Percentiles rank a stretch among this genome's conserved stretches.
Evolutionary conservation across 2,888 invertebrate genomes (phyloP).

Genomic region (Deroplatys truncata): DNA sequence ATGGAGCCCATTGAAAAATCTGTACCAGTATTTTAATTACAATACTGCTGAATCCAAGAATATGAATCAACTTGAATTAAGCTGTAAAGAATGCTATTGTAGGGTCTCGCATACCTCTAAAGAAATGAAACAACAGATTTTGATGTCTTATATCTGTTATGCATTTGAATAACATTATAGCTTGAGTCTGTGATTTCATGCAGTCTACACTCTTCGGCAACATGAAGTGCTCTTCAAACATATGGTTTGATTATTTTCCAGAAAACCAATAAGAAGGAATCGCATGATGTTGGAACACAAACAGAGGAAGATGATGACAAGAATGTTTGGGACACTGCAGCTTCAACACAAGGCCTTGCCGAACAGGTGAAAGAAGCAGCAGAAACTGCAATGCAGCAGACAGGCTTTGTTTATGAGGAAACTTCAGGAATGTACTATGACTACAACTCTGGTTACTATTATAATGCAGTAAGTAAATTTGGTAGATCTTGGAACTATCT

Average conservation of each 20-base stretch:
- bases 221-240: constrained; percentile 16
- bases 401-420: constrained; percentile 81
- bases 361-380: constrained; percentile 77
- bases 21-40: too few species aligned
- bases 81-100: too few species aligned
- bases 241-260: neutral
- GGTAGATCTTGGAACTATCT: too few species aligned
- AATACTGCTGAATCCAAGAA: too few species aligned
- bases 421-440: constrained; percentile 86
- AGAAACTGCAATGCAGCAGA: constrained; percentile 65
- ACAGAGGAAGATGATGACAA: neutral
- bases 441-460: constrained; percentile 84
- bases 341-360: constrained; percentile 38
- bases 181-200: too few species aligned
- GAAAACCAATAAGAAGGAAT: neutral
- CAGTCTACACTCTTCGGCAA: neutral
- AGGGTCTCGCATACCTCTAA: too few species aligned
- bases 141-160: too few species aligned
- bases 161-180: too few species aligned
- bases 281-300: neutral
- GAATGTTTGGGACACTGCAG: neutral
- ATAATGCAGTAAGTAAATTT: constrained; percentile 75
- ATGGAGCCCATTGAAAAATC: too few species aligned
- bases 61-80: too few species aligned
- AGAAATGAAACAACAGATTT: too few species aligned